Conservation (phyloP, 2,113 vertebrate species). For the Lucifuga dentata region DNA sequence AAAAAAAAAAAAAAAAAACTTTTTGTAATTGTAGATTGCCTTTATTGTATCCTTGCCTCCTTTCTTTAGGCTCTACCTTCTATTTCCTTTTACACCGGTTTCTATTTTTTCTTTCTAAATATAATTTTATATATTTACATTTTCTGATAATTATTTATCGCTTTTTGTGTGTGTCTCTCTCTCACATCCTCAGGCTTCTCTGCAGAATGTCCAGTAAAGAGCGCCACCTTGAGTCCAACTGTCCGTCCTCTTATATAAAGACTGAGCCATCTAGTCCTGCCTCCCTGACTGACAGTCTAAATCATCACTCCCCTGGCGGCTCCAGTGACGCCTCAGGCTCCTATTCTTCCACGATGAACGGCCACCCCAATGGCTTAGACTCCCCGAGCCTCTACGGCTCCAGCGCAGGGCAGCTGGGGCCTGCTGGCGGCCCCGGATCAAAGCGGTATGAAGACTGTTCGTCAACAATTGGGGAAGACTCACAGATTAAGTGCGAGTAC, state of each 20-base stretch:
- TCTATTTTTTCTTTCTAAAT: too few species aligned
- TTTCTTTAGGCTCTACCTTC: conserved; percentile 15
- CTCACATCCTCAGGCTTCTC: conserved; percentile 90
- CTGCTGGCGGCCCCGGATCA: conserved; percentile 88
- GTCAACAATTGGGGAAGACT: conserved; percentile 96
- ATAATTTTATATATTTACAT: not conserved
- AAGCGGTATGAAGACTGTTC: conserved; percentile 99
- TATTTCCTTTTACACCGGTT: not conserved
- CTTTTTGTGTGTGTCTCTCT: conserved; percentile 25
- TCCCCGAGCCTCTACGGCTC: conserved; percentile 97
- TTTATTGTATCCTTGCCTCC: conserved; percentile 12
- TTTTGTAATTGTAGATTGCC: conserved; percentile 6
- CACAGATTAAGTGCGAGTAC: conserved; percentile 99
- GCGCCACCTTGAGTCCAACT: conserved; percentile 99
- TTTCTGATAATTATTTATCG: conserved; percentile 20
- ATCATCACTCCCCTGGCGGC: conserved; percentile 98
- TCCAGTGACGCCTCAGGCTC: conserved; percentile 99
- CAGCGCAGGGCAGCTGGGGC: conserved; percentile 87
- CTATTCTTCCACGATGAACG: conserved; percentile 99
- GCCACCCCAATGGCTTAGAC: conserved; percentile 98
- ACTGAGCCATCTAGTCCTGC: conserved; percentile 99
- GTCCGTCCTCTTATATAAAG: conserved; percentile 99
- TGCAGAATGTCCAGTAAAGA: conserved; percentile 99
- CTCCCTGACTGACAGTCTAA: conserved; percentile 99
- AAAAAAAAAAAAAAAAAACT: conserved; percentile 19